A percentile compares a stretch with the other conserved stretches of the same genome.
phyloP scores from a whole-genome alignment of 30 jellyfish, hydroid and myxozoan species.

The Cassiopea xamachana region DNA sequence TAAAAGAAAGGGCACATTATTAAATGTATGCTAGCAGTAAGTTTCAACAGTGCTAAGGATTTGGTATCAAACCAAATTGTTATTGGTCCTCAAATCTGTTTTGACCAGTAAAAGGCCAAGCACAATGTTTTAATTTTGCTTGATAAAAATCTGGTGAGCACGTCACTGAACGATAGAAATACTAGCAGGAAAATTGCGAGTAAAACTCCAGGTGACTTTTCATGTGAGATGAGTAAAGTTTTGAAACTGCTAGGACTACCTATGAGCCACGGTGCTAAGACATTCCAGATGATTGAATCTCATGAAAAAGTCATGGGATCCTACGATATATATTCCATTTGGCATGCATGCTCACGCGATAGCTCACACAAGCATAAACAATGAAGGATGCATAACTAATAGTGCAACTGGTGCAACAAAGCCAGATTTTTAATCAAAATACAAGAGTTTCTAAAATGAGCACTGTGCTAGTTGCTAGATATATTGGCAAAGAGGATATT shows the following conservation, averaged over 20 bases:
- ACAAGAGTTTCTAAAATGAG: conserved; percentile 55
- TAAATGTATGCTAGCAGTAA: too few species aligned
- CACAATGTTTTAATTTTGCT: neutral
- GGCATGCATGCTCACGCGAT: conserved; percentile 7
- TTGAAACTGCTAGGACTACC: conserved; percentile 32
- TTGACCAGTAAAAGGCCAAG: too few species aligned
- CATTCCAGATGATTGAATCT: conserved; percentile 51
- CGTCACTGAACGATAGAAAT: neutral
- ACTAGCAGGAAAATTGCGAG: conserved; percentile 6
- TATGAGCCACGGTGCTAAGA: conserved; percentile 3
- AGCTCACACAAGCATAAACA: conserved; percentile 33
- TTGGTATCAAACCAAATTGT: too few species aligned
- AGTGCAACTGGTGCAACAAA: conserved; percentile 18
- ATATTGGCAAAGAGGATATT: conserved; percentile 17
- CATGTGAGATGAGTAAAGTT: conserved; percentile 3
- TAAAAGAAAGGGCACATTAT: too few species aligned
- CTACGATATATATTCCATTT: conserved; percentile 25
- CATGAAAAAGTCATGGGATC: conserved; percentile 51
- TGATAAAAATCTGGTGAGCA: neutral
- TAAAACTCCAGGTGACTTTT: conserved; percentile 22
- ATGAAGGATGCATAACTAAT: conserved; percentile 7
- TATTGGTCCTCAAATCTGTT: too few species aligned
- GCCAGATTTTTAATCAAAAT: conserved; percentile 21
- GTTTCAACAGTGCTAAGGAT: too few species aligned
- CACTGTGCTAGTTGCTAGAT: conserved; percentile 34